Percentiles rank a stretch among this genome's conserved stretches.
phyloP scores from a whole-genome alignment of 2,888 invertebrate genomes.

The Philereme transversata region DNA sequence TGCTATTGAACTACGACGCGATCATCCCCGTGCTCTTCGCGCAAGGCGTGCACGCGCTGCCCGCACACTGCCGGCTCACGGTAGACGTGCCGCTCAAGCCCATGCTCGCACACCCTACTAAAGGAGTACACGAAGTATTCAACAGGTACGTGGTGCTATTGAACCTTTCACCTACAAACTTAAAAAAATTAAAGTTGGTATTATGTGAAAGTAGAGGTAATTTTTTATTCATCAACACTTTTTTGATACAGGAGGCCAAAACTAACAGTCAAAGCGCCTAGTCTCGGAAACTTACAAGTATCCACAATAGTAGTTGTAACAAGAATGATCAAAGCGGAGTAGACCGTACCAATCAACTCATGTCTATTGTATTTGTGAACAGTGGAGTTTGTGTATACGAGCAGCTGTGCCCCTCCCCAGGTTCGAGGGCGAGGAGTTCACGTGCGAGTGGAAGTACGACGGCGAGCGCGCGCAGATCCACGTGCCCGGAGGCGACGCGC shows the following conservation, averaged over 20 bases:
- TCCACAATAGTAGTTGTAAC: too few species aligned
- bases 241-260: too few species aligned
- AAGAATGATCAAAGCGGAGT: too few species aligned
- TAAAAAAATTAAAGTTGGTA: too few species aligned
- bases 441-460: conserved; percentile 99
- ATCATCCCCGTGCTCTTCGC: conserved; percentile 91
- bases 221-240: too few species aligned
- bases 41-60: conserved; percentile 90
- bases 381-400: too few species aligned
- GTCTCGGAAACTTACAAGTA: too few species aligned
- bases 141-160: conserved; percentile 75
- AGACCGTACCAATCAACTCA: too few species aligned
- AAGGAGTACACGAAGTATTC: conserved; percentile 95
- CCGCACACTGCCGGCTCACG: conserved; percentile 91
- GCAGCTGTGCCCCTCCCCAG: conserved; percentile 44
- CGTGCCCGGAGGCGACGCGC: conserved; percentile 73
- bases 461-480: conserved; percentile 97
- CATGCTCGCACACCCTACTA: conserved; percentile 99
- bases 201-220: too few species aligned
- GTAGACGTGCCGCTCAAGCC: conserved; percentile 98
- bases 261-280: too few species aligned
- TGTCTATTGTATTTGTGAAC: too few species aligned
- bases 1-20: conserved; percentile 85
- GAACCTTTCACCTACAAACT: conserved; percentile 75
- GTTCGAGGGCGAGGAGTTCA: conserved; percentile 94